These are phyloP conservation scores for Squalus acanthias DNA, from an alignment of 2,797 vertebrate genomes.

Conservation along the genomic window DNA sequence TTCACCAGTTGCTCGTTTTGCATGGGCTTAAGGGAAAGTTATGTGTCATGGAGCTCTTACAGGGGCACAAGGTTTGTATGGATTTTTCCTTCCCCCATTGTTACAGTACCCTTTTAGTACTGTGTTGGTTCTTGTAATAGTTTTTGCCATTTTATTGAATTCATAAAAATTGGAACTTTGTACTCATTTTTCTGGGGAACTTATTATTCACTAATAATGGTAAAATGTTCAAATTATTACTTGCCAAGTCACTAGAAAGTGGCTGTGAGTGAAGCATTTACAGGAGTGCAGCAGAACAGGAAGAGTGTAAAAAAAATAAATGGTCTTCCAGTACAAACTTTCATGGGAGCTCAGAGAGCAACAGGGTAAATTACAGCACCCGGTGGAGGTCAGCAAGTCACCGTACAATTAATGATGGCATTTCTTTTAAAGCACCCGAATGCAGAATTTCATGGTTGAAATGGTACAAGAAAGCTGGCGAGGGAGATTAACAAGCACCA, in stretches of 20 bases:
- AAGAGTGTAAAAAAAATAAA: not conserved
- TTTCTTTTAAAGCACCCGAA: not conserved
- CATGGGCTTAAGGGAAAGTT: not conserved
- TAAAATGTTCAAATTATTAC: not conserved
- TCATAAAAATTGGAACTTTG: not conserved
- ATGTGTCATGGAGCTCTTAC: not conserved
- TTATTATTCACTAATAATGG: not conserved
- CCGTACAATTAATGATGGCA: not conserved
- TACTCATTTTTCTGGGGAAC: not conserved
- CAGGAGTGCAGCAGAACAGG: not conserved
- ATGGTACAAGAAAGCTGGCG: not conserved
- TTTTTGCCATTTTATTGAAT: not conserved
- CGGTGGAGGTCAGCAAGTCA: not conserved
- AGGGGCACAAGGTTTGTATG: not conserved
- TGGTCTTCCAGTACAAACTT: not conserved
- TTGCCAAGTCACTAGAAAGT: not conserved
- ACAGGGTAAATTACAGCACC: not conserved
- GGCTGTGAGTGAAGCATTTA: not conserved
- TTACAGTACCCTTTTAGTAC: not conserved
- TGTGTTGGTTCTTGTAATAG: not conserved
- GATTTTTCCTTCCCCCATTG: not conserved
- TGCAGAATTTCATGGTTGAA: not conserved
- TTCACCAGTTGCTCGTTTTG: not conserved
- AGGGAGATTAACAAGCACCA: not conserved
- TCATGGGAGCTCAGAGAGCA: not conserved